phyloP scores from a whole-genome alignment of 2,888 invertebrate genomes.

The Frankliniella intonsa region DNA sequence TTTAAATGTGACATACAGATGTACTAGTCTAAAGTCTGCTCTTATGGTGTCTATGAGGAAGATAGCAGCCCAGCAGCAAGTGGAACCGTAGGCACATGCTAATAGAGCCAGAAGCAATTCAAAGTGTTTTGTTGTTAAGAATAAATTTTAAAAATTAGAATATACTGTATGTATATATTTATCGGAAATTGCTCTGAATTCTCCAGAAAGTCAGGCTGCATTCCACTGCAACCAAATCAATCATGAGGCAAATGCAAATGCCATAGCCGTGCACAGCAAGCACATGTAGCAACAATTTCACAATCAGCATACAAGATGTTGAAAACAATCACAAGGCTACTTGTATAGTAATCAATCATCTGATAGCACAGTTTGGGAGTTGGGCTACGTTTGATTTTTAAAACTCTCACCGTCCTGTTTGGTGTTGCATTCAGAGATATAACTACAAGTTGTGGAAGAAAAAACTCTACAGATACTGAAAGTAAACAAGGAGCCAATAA shows the following conservation, averaged over 20 bases:
- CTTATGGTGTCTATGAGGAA: too few relatives aligned
- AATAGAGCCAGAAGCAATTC: background rate
- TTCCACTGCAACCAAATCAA: background rate
- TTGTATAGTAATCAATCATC: too few relatives aligned
- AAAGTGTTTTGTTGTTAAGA: background rate
- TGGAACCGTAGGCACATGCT: background rate
- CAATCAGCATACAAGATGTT: background rate
- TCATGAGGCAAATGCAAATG: background rate
- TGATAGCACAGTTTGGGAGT: too few relatives aligned
- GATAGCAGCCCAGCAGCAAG: background rate
- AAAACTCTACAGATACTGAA: too few relatives aligned
- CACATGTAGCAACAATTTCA: slow-evolving; percentile 4
- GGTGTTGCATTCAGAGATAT: background rate
- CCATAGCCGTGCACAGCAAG: background rate
- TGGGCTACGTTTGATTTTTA: too few relatives aligned
- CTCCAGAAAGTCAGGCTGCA: background rate
- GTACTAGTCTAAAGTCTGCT: too few relatives aligned
- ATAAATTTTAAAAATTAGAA: too few relatives aligned
- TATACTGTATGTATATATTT: too few relatives aligned
- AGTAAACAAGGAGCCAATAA: too few relatives aligned
- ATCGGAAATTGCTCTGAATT: too few relatives aligned
- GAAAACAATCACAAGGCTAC: background rate
- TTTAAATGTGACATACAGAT: too few relatives aligned
- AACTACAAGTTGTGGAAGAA: background rate
- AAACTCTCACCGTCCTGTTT: background rate